phyloP scores from a whole-genome alignment of 2,113 vertebrate genomes.

The Lipophrys pholis region DNA sequence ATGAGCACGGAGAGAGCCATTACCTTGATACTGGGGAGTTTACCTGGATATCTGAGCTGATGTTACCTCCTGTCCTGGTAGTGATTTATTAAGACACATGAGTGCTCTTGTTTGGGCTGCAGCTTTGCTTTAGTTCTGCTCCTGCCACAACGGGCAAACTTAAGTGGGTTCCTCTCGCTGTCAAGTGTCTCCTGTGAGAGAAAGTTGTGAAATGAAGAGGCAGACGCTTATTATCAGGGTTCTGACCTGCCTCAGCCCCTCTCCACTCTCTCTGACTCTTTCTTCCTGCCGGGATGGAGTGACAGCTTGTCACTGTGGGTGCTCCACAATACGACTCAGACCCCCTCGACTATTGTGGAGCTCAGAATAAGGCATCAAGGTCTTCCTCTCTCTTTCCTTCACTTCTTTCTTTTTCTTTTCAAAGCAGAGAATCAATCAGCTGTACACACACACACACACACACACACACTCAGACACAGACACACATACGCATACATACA shows the following conservation, averaged over 20 bases:
- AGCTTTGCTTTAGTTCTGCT: constrained; percentile 18
- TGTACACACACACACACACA: constrained; percentile 74
- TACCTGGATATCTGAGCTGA: neutral
- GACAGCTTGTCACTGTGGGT: constrained; percentile 80
- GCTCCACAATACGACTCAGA: constrained; percentile 73
- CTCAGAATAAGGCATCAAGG: constrained; percentile 71
- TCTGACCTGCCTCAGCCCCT: constrained; percentile 55
- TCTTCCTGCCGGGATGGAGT: constrained; percentile 67
- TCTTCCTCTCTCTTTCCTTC: constrained; percentile 76
- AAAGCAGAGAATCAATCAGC: constrained; percentile 94
- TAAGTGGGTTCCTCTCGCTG: constrained; percentile 21
- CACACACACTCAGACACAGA: constrained; percentile 26
- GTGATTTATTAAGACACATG: too few species aligned
- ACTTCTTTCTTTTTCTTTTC: constrained; percentile 71
- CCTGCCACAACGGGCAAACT: neutral
- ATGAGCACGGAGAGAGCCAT: constrained; percentile 3
- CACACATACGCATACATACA: constrained; percentile 35
- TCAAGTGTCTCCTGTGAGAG: constrained; percentile 53
- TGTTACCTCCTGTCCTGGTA: too few species aligned
- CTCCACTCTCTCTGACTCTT: constrained; percentile 51
- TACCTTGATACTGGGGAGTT: constrained; percentile 1
- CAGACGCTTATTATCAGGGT: constrained; percentile 49
- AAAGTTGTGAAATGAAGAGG: constrained; percentile 50
- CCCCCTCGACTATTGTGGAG: constrained; percentile 65
- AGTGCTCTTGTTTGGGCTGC: neutral